phyloP scores from a whole-genome alignment of 2,113 vertebrate genomes.

The Gymnarchus niloticus region DNA sequence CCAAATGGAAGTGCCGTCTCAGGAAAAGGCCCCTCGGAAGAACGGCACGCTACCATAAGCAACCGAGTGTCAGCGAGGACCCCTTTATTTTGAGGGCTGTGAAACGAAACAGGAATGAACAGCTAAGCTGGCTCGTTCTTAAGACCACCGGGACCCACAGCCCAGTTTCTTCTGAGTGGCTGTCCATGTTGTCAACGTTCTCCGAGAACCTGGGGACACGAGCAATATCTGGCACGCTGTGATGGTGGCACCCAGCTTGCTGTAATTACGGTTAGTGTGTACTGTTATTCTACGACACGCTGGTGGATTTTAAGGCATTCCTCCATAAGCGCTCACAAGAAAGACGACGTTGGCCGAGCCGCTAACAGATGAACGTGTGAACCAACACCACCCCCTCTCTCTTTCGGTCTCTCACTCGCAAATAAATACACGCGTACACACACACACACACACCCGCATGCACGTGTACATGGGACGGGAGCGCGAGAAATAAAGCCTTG shows the following conservation, averaged over 20 bases:
- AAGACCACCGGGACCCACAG: too few species aligned
- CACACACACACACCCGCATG: neutral
- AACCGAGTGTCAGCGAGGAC: neutral
- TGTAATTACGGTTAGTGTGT: neutral
- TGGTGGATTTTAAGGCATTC: neutral
- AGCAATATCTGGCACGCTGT: neutral
- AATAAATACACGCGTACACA: neutral
- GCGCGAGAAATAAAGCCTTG: neutral
- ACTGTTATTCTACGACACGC: neutral
- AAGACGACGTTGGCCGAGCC: neutral
- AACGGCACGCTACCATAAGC: neutral
- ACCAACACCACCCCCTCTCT: neutral
- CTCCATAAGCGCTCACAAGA: neutral
- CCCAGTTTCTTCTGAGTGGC: neutral
- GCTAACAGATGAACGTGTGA: neutral
- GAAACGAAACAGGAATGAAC: neutral
- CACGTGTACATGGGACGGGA: neutral
- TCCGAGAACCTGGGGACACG: too few species aligned
- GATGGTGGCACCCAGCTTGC: neutral
- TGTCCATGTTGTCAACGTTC: neutral
- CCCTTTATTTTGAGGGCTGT: slow-evolving; percentile 4
- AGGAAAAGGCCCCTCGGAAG: neutral
- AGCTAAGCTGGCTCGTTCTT: neutral
- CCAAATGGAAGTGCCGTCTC: neutral
- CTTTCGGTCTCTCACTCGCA: neutral